phyloP scores from a whole-genome alignment of 2,888 invertebrate species.

The Yponomeuta malinellus region DNA sequence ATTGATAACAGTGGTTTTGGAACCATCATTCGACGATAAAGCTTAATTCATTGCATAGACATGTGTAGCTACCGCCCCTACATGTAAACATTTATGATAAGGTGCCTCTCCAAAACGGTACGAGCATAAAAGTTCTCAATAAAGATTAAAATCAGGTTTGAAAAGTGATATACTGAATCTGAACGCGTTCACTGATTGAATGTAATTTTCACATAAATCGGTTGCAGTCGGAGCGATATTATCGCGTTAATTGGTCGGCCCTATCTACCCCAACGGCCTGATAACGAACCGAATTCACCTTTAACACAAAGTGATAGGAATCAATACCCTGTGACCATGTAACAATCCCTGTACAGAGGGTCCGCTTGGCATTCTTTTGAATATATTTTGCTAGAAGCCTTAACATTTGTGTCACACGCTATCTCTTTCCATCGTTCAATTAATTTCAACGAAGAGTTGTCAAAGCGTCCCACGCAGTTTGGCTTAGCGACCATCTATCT shows the following conservation, averaged over 20 bases:
- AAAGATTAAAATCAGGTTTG: slow-evolving; percentile 1
- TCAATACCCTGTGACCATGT: neutral
- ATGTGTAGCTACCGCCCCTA: too few relatives aligned
- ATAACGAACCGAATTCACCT: neutral
- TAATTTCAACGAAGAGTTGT: too few relatives aligned
- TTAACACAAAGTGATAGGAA: neutral
- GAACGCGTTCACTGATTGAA: slow-evolving; percentile 6
- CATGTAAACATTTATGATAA: neutral
- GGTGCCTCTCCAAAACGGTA: neutral
- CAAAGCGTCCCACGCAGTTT: too few relatives aligned
- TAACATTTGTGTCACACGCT: too few relatives aligned
- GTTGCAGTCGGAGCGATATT: slow-evolving; percentile 2
- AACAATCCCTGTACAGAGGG: too few relatives aligned
- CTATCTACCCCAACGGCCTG: neutral
- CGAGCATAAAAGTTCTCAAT: slow-evolving; percentile 1
- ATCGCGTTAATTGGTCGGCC: slow-evolving; percentile 11
- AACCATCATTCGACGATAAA: too few relatives aligned
- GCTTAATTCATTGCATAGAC: too few relatives aligned
- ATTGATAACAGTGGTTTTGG: too few relatives aligned
- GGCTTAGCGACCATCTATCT: too few relatives aligned
- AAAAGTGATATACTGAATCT: slow-evolving; percentile 1
- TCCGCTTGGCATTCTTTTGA: too few relatives aligned
- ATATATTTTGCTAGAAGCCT: too few relatives aligned
- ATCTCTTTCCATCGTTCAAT: too few relatives aligned
- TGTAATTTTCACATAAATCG: slow-evolving; percentile 14